A percentile compares a stretch with the other conserved stretches of the same genome.
phyloP scores from a whole-genome alignment of 1,140 invertebrate genomes.

The Solenopsis fugax region DNA sequence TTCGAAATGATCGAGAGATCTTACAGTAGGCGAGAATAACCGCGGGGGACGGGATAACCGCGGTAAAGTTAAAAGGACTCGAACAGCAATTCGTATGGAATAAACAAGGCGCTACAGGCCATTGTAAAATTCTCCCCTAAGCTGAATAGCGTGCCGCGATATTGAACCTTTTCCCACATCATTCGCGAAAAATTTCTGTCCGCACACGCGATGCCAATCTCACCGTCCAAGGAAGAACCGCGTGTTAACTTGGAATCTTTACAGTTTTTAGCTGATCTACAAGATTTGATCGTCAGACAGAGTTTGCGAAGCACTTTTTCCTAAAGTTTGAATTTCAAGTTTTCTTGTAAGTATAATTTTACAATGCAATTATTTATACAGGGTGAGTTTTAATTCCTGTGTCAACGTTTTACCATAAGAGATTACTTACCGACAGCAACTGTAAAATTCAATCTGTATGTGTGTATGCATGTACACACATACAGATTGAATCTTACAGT shows the following conservation, averaged over 20 bases:
- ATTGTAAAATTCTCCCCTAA: constrained; percentile 59
- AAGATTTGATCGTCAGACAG: background rate
- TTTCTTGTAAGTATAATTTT: background rate
- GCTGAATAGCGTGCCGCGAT: constrained; percentile 65
- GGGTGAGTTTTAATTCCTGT: too few relatives aligned
- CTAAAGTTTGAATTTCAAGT: background rate
- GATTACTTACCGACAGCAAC: too few relatives aligned
- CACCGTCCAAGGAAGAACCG: background rate
- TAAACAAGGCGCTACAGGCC: constrained; percentile 32
- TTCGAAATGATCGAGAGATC: constrained; percentile 22
- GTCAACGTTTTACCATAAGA: too few relatives aligned
- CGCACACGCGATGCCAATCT: constrained; percentile 29
- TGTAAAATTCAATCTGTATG: too few relatives aligned
- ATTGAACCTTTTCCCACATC: constrained; percentile 25
- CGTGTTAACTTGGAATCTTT: background rate
- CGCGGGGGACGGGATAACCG: background rate
- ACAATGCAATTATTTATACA: background rate
- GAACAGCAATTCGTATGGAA: constrained; percentile 65
- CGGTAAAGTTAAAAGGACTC: constrained; percentile 42
- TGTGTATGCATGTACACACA: too few relatives aligned
- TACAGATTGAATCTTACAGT: too few relatives aligned
- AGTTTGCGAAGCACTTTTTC: background rate
- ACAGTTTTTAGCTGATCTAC: background rate
- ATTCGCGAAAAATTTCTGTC: background rate
- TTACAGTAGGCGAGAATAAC: background rate